Base-by-base conservation (phyloP, 2,888 invertebrate genomes). In the Eurytoma adleriae region DNA sequence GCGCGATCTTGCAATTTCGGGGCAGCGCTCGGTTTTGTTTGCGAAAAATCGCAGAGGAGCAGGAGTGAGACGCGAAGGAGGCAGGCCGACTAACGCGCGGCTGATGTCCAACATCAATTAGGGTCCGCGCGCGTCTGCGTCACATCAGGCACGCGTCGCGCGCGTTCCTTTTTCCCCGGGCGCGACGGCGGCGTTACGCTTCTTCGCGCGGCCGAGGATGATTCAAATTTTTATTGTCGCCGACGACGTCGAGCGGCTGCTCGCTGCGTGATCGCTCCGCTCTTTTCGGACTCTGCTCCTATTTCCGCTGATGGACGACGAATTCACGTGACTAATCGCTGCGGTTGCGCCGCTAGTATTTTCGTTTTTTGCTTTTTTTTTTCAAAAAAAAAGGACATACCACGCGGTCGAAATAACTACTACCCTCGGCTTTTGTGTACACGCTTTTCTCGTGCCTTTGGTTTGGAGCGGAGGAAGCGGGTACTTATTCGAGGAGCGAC, bases 161-260 rank as follows among this genome's bases (percentile, higher is more conserved):
- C 54, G 4, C 57, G 1, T 18, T 0, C 48, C 2, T 20, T 66
- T 66, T 27, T 66, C 64, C 48, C 24, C 64, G 12, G 12, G 16
- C 59, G 16, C 27, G 48, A 16, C n/a, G 50, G 16, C 56, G 12
- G 16, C 30, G 40, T 64, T 70, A 64, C 40, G 12, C 64, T 24
- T 16, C 50, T 18, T 64, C 27, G 18, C 24, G 61, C 59, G 67
- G 56, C 57, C 16, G 54, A 18, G 56, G 75, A 76, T 80, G 72
- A 80, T 66, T 80, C 68, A 72, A 80, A 80, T 80, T 76, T 68
- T 76, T 75, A 61, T 66, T 62, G 59, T 66, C 50, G 20, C 20
- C 30, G 16, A 14, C 64, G 40, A 48, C 18, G 40, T 18, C 30
- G 14, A 7, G 20, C 16, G 4, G 3, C 57, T 20, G 27, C 40